Conservation (phyloP, 2,888 invertebrate species). For the Maniola hyperantus region DNA sequence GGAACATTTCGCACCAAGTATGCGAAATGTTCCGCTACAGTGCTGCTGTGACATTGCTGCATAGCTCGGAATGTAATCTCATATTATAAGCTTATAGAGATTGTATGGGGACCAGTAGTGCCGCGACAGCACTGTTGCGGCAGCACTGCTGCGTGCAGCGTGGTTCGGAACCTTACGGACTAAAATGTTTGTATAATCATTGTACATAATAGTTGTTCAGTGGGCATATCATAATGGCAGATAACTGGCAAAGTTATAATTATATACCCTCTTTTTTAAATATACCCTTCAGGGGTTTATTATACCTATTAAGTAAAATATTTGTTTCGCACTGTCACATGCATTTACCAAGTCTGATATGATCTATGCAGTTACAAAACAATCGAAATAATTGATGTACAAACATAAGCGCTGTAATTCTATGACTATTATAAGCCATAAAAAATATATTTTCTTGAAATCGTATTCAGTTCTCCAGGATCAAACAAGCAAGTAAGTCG, state of each 20-base stretch:
- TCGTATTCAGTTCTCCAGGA: not conserved
- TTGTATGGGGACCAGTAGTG: no score
- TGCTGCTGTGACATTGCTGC: no score
- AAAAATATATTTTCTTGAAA: not conserved
- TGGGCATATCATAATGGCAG: not conserved
- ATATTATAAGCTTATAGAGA: no score
- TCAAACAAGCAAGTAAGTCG: slow-evolving; percentile 4
- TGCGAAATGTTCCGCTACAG: no score
- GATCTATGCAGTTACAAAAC: slow-evolving; percentile 1
- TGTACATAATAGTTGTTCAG: no score
- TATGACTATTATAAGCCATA: not conserved
- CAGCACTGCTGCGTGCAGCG: no score
- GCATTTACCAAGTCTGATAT: slow-evolving; percentile 1
- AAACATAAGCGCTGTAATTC: not conserved
- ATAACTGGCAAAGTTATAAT: no score
- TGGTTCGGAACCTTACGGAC: no score
- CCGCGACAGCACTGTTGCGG: no score
- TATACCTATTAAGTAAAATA: not conserved
- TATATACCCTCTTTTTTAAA: not conserved
- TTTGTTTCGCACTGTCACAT: not conserved
- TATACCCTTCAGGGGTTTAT: not conserved
- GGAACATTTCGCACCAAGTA: no score
- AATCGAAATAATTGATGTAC: slow-evolving; percentile 2
- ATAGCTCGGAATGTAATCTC: no score
- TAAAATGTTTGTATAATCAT: no score